These are phyloP conservation scores for Leucozona laternaria DNA, from an alignment of 2,888 invertebrate species.

Conservation along the genomic window DNA sequence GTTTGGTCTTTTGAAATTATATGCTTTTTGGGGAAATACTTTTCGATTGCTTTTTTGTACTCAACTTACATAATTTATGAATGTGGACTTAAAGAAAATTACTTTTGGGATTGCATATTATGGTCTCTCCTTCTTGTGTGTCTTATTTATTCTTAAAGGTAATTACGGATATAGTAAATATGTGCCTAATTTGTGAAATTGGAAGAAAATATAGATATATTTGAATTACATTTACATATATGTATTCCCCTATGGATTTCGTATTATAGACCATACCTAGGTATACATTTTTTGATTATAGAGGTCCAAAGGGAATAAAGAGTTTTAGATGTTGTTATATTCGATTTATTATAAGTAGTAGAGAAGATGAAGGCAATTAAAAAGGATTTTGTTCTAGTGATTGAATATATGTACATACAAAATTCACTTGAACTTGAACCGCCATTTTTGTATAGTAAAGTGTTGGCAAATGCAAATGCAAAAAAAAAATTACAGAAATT, in stretches of 20 bases:
- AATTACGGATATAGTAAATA: neutral
- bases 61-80: neutral
- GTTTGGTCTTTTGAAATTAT: neutral
- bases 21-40: neutral
- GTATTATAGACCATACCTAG: neutral
- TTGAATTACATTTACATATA: too few species aligned
- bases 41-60: conserved; percentile 12
- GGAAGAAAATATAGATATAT: neutral
- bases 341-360: too few species aligned
- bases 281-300: neutral
- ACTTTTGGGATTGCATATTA: conserved; percentile 3
- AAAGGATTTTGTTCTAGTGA: too few species aligned
- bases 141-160: neutral
- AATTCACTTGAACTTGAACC: too few species aligned
- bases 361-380: too few species aligned
- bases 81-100: conserved; percentile 10
- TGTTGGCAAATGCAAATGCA: too few species aligned
- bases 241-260: neutral
- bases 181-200: neutral
- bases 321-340: too few species aligned
- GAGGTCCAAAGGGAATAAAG: too few species aligned
- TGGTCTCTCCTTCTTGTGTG: neutral
- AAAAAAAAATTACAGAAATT: too few species aligned
- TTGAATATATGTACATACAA: too few species aligned
- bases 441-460: too few species aligned